phyloP scores from a whole-genome alignment of 2,797 vertebrate species.

The Zalophus californianus region DNA sequence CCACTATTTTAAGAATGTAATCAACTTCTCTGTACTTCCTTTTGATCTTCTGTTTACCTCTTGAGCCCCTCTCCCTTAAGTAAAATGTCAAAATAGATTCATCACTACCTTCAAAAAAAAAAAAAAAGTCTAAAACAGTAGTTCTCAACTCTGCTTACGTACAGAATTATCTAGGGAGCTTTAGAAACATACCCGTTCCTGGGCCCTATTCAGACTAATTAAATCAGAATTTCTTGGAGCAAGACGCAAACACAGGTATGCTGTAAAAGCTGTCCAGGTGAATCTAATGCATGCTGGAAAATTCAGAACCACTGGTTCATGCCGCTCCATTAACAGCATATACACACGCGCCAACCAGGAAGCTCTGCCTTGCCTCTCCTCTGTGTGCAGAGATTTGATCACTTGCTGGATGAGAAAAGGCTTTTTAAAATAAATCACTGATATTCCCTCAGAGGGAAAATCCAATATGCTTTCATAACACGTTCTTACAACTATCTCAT shows the following conservation, averaged over 20 bases:
- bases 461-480: not conserved
- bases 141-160: not conserved
- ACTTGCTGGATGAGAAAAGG: not conserved
- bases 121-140: not conserved
- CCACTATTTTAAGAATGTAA: no score
- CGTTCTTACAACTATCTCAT: not conserved
- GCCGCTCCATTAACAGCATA: accelerated
- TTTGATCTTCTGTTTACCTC: no score
- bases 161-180: not conserved
- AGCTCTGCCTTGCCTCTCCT: not conserved
- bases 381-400: not conserved
- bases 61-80: no score
- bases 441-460: not conserved
- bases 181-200: not conserved
- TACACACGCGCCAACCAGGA: accelerated
- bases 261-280: not conserved
- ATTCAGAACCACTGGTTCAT: not conserved
- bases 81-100: no score
- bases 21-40: no score
- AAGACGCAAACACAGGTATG: not conserved
- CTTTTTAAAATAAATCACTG: not conserved
- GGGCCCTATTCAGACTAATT: not conserved
- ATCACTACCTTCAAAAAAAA: no score
- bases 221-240: not conserved
- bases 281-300: not conserved